Evolutionary conservation across 2,888 invertebrate species (phyloP).

Genomic region (Melieria crassipennis): DNA sequence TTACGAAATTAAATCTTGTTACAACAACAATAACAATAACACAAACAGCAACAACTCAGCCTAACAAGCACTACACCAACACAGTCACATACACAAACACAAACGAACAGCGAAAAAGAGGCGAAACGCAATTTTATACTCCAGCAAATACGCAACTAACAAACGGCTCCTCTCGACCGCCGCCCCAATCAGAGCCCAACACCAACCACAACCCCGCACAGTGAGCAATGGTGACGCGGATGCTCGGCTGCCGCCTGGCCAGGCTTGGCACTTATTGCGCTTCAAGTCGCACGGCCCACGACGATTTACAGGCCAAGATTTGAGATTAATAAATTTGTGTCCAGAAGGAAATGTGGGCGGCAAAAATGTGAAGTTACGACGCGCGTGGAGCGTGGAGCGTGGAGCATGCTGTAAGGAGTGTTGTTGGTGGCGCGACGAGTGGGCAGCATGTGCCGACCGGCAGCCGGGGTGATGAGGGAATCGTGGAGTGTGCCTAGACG

Average conservation of each 20-base stretch:
- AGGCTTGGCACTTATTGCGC: constrained; percentile 34
- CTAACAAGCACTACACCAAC: background rate
- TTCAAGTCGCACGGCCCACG: constrained; percentile 2
- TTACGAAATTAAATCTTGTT: constrained; percentile 58
- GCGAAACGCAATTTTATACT: constrained; percentile 9
- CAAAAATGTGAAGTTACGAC: constrained; percentile 44
- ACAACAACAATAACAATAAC: constrained; percentile 22
- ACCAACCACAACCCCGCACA: too few species aligned
- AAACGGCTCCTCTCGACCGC: too few species aligned
- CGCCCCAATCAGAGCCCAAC: too few species aligned
- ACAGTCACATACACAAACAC: background rate
- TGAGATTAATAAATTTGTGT: constrained; percentile 57
- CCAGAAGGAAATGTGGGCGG: constrained; percentile 57
- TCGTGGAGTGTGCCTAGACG: background rate
- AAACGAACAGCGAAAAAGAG: background rate
- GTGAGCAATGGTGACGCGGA: too few species aligned
- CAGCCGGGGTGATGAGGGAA: too few species aligned
- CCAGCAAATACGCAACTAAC: constrained; percentile 30
- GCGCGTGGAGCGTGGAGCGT: constrained; percentile 13
- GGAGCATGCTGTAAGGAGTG: background rate
- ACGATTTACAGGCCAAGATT: constrained; percentile 56
- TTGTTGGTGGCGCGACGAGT: too few species aligned
- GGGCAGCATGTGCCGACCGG: too few species aligned
- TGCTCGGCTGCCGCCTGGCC: background rate
- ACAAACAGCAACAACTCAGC: background rate